Base-by-base conservation (phyloP, 2,113 vertebrate species). In the Lynx canadensis region DNA sequence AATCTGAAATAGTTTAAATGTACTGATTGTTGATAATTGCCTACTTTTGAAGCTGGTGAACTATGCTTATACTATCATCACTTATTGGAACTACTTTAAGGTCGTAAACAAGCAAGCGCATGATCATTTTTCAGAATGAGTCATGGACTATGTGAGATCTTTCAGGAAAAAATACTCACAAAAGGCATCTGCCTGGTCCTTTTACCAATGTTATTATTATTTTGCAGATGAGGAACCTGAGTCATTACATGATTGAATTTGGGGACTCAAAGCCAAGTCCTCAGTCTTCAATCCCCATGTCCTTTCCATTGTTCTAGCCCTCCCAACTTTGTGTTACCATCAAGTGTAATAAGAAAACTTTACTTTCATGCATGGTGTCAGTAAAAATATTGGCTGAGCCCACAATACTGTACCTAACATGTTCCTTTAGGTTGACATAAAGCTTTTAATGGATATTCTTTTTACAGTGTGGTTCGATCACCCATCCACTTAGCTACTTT, bases 1-100 rank as follows among this genome's bases (percentile, higher is more conserved):
- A 96, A 80, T 50, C 74, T 68, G 50, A 93, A 91, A 57, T 83
- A 84, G 86, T 91, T 95, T 36, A 80, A 91, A 68, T 80, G 83
- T 13, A 33, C 52, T 52, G 36, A n/a, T 23, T 91, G 3, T 68
- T 69, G 71, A 29, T 89, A 69, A 91, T 29, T 83, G 5, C 29
- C 33, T 16, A 57, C 41, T 50, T 63, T 57, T 93, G 65, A 93
- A 74, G 9, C 48, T 89, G 27, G 13, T 60, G 14, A 80, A 60
- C 29, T 6, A 48, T 80, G 71, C 31, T 80, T 92, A 63, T 50
- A 50, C 63, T 74, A n/a, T 55, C 83, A 25, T 14, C 60, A 65
- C 21, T 79, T 48, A 52, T 1, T 66, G 55, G n/a, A 19, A 79
- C 76, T 79, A 27, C 4, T 89, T 66, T 80, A 74, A 60, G 57